These are phyloP conservation scores for Gymnocypris eckloni DNA, from an alignment of 2,797 vertebrate genomes.

Conservation along the genomic window DNA sequence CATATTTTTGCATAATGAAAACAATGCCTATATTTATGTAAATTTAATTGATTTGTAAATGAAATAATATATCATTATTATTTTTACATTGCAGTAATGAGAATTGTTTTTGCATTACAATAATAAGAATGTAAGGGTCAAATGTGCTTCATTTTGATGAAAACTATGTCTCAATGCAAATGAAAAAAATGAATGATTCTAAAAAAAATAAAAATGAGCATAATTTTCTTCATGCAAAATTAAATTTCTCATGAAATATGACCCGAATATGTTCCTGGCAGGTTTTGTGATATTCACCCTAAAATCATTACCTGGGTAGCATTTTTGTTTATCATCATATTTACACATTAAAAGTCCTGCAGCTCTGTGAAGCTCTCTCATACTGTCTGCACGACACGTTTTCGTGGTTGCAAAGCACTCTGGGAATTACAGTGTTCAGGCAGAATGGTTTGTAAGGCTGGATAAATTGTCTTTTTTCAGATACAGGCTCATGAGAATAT, in stretches of 20 bases:
- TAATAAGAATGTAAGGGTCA: neutral
- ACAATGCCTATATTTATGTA: neutral
- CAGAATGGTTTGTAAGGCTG: conserved; percentile 32
- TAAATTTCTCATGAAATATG: neutral
- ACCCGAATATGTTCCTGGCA: conserved; percentile 12
- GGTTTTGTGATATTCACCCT: conserved; percentile 17
- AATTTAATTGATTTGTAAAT: neutral
- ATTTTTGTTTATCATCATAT: conserved; percentile 6
- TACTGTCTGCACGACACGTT: neutral
- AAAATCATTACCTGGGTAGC: neutral
- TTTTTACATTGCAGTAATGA: neutral
- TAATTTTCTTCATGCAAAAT: neutral
- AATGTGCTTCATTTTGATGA: neutral
- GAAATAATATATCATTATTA: neutral
- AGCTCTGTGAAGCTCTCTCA: conserved; percentile 5
- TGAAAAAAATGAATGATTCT: neutral
- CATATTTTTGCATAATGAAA: neutral
- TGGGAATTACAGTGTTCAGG: conserved; percentile 36
- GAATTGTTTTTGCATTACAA: neutral
- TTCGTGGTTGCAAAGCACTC: conserved; percentile 33
- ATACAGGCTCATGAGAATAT: neutral
- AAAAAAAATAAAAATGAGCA: neutral
- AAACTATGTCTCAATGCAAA: neutral
- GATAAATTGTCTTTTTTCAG: conserved; percentile 24
- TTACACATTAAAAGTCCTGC: conserved; percentile 31